Evolutionary conservation across 2,797 vertebrate genomes (phyloP).

Genomic region (Malurus splendens): DNA sequence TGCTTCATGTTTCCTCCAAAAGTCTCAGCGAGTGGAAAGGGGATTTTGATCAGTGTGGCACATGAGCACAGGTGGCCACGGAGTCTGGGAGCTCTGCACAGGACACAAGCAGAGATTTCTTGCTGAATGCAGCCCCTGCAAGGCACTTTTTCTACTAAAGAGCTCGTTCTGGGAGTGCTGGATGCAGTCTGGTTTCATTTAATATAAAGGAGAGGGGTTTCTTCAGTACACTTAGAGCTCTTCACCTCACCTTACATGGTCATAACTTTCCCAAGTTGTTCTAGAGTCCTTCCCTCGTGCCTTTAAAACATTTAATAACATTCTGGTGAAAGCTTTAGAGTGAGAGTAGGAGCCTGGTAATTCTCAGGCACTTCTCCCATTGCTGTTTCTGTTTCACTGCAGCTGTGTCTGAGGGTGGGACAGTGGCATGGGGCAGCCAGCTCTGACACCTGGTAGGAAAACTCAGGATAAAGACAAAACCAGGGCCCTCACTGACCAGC

Average conservation of each 20-base stretch:
- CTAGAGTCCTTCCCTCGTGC: background rate
- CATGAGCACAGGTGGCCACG: background rate
- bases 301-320: background rate
- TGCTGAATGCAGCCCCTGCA: background rate
- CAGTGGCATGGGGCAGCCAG: background rate
- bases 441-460: background rate
- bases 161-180: background rate
- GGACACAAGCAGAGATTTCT: background rate
- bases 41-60: background rate
- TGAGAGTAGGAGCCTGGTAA: background rate
- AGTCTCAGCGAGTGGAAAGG: background rate
- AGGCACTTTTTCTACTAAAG: background rate
- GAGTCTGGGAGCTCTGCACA: background rate
- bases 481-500: background rate
- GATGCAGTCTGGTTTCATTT: background rate
- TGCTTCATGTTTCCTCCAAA: background rate
- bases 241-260: background rate
- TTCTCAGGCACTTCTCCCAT: background rate
- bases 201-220: background rate
- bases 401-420: background rate
- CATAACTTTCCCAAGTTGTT: background rate
- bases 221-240: background rate
- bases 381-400: background rate
- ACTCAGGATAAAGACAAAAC: background rate
- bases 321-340: background rate